Base-by-base conservation (phyloP, 92 coral and sea anemone species). In the Micromussa lordhowensis region DNA sequence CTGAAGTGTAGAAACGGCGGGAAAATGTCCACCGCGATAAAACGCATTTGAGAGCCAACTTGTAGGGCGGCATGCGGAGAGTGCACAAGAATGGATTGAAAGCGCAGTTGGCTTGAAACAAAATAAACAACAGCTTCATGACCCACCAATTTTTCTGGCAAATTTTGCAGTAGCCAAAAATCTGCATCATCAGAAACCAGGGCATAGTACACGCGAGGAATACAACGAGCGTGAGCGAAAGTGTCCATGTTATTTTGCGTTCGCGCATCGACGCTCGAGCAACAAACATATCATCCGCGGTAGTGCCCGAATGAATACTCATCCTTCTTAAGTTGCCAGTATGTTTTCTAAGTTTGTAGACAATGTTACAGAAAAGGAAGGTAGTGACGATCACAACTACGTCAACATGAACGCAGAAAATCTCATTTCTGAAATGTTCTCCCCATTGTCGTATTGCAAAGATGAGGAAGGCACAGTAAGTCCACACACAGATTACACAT, bases 181-280 rank as follows among this genome's bases (percentile, higher is more conserved):
- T 81, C 66, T 94, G 96, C 94, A 92, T 94, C 93, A 94, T 88
- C 24, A 94, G 72, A 69, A 93, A 90, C 96, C 95, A 94, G 5
- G 96, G 96, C 48, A 94, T 66, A 8, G 95, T 89, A 66, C 95
- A 94, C 12, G 79, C 82, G 3, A 94, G 54, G 72, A 94, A 90
- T 8, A 92, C 89, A 16, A 90, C 91, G 10, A 92, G 82, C 92
- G 90, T 92, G 6, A 85, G 28, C 10, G 87, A 78, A 31, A 92
- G 85, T 11, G 92, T 92, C 77, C 78, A 51, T 30, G 96, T 92
- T 9, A 92, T 91, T 80, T 90, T 94, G 21, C 83, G 88, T 71
- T 94, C 96, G 44, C 96, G 83, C 40, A 79, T 82, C 13, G 80
- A 59, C 8, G 93, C 86, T 49, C 68, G 80, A 24, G 72, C 30